Base-by-base conservation (phyloP, 2,797 vertebrate species). In the Pampus argenteus region DNA sequence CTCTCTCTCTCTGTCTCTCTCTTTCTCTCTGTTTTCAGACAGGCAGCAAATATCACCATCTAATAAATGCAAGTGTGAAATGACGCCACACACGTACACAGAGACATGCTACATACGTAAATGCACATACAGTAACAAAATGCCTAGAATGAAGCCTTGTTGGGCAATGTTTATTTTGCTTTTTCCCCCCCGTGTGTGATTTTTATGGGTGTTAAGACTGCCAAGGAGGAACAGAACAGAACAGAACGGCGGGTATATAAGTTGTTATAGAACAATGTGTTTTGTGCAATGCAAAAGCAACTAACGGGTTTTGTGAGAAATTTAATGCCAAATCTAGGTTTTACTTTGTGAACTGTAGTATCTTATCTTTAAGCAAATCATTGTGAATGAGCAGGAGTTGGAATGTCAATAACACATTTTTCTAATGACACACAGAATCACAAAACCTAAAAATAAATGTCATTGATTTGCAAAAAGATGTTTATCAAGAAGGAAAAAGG, bases 121-220 rank as follows among this genome's bases (percentile, higher is more conserved):
- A 72, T 25, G 54, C 20, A 58, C 66, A 48, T 57, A 48, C 26
- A 22, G 47, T 62, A 62, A 74, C 28, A 82, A 70, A 86, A 79
- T 73, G 71, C 52, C 70, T 57, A 58, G 66, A 80, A 78, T 26
- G 56, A 78, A 57, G 29, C 68, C 59, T 40, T 64, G 74, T 76
- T 78, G 77, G 73, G 75, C 66, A 82, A 77, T 82, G 71, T 87
- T 90, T 83, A 52, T 75, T 83, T 85, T 82, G 17, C 42, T 58
- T 77, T 79, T 81, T 26, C 34, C 36, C 67, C 60, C 60, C 71
- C 26, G 40, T 57, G 57, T 83, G 78, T 82, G 76, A 85, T 49
- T 77, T 90, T 80, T 86, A 77, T 71, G 71, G 67, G 31, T 29
- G 42, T 40, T 51, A 62, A 69, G 52, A 18, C 72, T 42, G 72